Percentiles rank a stretch among this genome's conserved stretches.
Evolutionary conservation across 2,113 vertebrate species (phyloP).

Genomic region (Tychaedon coryphoeus): DNA sequence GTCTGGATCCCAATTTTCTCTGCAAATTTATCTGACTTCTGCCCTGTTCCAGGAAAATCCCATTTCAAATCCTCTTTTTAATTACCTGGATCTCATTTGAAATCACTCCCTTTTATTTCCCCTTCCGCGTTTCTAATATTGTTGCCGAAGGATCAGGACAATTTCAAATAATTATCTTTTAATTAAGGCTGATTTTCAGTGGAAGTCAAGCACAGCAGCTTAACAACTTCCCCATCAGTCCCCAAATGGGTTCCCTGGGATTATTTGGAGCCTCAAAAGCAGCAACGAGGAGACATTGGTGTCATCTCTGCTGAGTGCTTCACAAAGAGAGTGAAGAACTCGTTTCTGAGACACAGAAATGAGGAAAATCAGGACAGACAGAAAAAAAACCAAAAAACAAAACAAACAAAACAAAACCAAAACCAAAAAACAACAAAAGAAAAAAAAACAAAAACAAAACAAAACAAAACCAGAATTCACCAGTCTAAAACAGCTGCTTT

Average conservation of each 20-base stretch:
- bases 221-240: slow-evolving; percentile 31
- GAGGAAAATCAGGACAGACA: not conserved
- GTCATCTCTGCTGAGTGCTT: not conserved
- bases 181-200: slow-evolving; percentile 38
- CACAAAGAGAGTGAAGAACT: not conserved
- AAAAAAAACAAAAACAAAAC: no score
- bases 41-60: not conserved
- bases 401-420: no score
- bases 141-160: not conserved
- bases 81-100: not conserved
- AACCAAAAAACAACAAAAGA: not conserved
- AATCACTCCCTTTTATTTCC: not conserved
- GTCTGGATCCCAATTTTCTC: not conserved
- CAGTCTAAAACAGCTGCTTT: not conserved
- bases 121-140: slow-evolving; percentile 48
- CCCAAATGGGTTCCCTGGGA: slow-evolving; percentile 5
- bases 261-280: not conserved
- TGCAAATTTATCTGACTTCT: not conserved
- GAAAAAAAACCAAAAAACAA: not conserved
- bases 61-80: not conserved
- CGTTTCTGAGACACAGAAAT: not conserved
- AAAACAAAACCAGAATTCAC: not conserved
- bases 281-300: not conserved
- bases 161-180: slow-evolving; percentile 46
- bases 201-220: slow-evolving; percentile 6